Evolutionary conservation across 2,888 invertebrate genomes (phyloP).

Genomic region (Lymantria dispar): DNA sequence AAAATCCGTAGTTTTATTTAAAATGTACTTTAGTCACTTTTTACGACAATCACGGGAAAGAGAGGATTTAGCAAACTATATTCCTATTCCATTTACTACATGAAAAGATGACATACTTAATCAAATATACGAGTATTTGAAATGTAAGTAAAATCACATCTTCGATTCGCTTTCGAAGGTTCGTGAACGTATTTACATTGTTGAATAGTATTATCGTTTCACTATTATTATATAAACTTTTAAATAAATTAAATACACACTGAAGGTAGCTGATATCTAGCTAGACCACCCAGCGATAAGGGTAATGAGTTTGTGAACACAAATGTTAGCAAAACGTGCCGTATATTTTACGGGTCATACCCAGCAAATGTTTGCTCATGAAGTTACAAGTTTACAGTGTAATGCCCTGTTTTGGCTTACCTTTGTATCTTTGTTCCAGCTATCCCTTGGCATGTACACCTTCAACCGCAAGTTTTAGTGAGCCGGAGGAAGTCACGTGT

Average conservation of each 20-base stretch:
- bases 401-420: conserved; percentile 25
- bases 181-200: too few species aligned
- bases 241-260: background rate
- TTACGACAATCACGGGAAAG: too few species aligned
- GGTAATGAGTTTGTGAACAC: conserved; percentile 1
- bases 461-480: conserved; percentile 24
- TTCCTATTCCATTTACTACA: too few species aligned
- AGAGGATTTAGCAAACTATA: too few species aligned
- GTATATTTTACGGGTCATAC: conserved; percentile 2
- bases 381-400: conserved; percentile 20
- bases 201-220: background rate
- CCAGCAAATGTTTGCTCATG: conserved; percentile 15
- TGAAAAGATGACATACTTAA: too few species aligned
- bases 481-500: conserved; percentile 18
- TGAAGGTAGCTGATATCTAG: background rate
- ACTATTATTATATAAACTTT: background rate
- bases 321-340: conserved; percentile 2
- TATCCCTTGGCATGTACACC: conserved; percentile 11
- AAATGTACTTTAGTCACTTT: too few species aligned
- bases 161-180: too few species aligned
- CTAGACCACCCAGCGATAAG: background rate
- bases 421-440: conserved; percentile 22
- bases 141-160: too few species aligned
- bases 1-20: too few species aligned
- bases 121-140: too few species aligned